phyloP scores from a whole-genome alignment of 1,140 invertebrate species.

The Saccostrea glomerata region DNA sequence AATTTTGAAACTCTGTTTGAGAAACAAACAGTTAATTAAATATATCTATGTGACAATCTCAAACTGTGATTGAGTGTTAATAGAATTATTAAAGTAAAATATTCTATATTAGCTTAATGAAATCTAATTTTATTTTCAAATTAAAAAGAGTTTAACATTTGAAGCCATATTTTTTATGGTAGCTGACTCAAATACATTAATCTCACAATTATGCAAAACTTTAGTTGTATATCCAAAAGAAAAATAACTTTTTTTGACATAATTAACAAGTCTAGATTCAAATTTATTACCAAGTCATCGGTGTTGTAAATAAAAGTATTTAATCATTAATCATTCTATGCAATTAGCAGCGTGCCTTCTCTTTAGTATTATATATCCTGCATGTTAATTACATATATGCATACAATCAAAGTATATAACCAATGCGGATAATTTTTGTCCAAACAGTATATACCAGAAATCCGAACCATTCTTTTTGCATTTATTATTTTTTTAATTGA shows the following conservation, averaged over 20 bases:
- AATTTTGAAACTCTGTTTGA: neutral
- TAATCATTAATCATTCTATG: constrained; percentile 15
- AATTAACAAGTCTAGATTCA: neutral
- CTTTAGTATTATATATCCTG: constrained; percentile 7
- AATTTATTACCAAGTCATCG: neutral
- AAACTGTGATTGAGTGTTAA: neutral
- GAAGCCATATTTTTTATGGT: too few relatives aligned
- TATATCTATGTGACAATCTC: neutral
- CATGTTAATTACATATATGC: constrained; percentile 18
- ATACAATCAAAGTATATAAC: constrained; percentile 31
- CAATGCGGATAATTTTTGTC: constrained; percentile 24
- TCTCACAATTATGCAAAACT: too few relatives aligned
- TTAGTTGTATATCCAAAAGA: too few relatives aligned
- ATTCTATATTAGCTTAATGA: too few relatives aligned
- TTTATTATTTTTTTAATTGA: constrained; percentile 31
- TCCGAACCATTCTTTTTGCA: constrained; percentile 36
- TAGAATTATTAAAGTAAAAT: too few relatives aligned
- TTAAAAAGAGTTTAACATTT: too few relatives aligned
- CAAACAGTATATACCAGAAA: constrained; percentile 32
- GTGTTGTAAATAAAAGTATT: constrained; percentile 6
- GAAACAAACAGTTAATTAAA: neutral
- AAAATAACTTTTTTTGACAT: neutral
- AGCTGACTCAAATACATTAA: too few relatives aligned
- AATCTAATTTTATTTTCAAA: too few relatives aligned
- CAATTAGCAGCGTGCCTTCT: constrained; percentile 21